A percentile compares a stretch with the other conserved stretches of the same genome.
phyloP scores from a whole-genome alignment of 2,113 vertebrate species.

The Menidia beryllina region DNA sequence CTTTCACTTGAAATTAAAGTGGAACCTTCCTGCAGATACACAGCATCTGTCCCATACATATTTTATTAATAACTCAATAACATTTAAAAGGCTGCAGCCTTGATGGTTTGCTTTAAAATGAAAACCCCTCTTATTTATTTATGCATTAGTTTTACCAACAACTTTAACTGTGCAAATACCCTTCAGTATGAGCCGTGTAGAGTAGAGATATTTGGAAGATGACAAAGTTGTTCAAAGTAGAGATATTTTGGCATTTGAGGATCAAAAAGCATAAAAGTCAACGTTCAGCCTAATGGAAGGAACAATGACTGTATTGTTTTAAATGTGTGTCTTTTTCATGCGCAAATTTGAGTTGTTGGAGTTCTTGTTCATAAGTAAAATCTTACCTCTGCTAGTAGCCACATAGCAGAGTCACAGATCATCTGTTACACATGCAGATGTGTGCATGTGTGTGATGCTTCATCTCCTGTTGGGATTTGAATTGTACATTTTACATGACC shows the following conservation, averaged over 20 bases:
- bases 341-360: no score
- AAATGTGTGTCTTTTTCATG: no score
- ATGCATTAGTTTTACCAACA: slow-evolving; percentile 1
- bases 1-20: not conserved
- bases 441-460: not conserved
- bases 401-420: no score
- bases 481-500: no score
- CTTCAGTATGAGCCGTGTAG: not conserved
- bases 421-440: not conserved
- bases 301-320: no score
- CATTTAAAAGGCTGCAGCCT: slow-evolving; percentile 2
- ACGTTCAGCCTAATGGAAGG: not conserved
- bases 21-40: not conserved
- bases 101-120: slow-evolving; percentile 3
- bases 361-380: no score
- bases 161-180: not conserved
- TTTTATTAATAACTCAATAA: slow-evolving; percentile 12
- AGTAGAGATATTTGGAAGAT: not conserved
- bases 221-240: not conserved
- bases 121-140: not conserved
- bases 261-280: no score
- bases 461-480: no score
- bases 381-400: no score
- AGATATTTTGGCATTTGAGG: not conserved
- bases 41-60: slow-evolving; percentile 3